Conservation (phyloP, 2,113 vertebrate species). For the Hemibagrus wyckioides region DNA sequence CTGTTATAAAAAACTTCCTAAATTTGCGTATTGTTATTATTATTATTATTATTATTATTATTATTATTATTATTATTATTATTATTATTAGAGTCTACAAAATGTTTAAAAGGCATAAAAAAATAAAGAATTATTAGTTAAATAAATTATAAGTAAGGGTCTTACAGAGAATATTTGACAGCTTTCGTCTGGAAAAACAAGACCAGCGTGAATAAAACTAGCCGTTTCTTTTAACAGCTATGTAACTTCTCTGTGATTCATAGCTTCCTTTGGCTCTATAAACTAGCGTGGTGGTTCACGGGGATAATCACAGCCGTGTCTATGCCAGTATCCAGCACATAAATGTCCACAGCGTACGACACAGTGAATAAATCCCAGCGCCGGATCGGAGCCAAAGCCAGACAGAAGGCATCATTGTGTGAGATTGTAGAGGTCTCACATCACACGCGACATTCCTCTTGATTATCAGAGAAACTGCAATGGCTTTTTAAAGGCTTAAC, state of each 20-base stretch:
- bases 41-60: not conserved
- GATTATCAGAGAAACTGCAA: conserved; percentile 61
- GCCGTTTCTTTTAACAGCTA: not conserved
- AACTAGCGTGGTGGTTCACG: not conserved
- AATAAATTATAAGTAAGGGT: not conserved
- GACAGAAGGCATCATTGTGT: not conserved
- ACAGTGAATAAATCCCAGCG: not conserved
- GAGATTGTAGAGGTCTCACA: conserved; percentile 45
- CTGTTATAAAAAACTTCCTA: too few relatives aligned
- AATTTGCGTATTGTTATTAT: not conserved
- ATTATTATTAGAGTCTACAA: not conserved
- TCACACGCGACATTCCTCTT: conserved; percentile 60
- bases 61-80: not conserved
- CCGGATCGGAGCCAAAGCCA: not conserved
- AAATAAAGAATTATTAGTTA: not conserved
- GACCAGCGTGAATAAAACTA: not conserved
- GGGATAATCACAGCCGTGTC: not conserved
- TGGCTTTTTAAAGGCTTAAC: conserved; percentile 61
- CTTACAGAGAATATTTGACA: not conserved
- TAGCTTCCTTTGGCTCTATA: not conserved
- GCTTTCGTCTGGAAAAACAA: not conserved
- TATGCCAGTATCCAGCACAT: not conserved
- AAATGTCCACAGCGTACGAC: not conserved
- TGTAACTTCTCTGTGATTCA: not conserved
- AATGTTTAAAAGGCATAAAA: not conserved